Conservation (phyloP, 2,113 vertebrate genomes). For the Megaptera novaeangliae region DNA sequence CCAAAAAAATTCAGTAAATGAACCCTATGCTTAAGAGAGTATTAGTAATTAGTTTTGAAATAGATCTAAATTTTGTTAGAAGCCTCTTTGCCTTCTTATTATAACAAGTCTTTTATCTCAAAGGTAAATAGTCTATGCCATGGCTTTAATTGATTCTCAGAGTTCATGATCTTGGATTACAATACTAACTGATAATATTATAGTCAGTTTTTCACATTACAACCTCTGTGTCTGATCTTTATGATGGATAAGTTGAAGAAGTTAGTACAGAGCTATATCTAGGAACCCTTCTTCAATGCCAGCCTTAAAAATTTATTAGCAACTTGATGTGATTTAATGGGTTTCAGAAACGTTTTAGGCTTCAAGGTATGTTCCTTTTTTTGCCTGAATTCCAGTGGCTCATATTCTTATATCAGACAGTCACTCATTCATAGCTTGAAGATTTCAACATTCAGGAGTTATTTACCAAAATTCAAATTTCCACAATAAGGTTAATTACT, state of each 20-base stretch:
- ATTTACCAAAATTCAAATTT: slow-evolving; percentile 18
- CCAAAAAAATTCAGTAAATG: background rate
- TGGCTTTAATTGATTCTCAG: background rate
- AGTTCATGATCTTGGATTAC: background rate
- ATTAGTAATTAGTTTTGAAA: background rate
- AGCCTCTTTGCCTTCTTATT: background rate
- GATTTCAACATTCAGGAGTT: background rate
- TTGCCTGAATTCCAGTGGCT: background rate
- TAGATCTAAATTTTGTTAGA: background rate
- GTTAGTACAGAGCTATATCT: background rate
- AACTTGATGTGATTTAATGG: background rate
- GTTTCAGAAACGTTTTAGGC: background rate
- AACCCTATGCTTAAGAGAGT: background rate
- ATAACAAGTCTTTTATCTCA: background rate
- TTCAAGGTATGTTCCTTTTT: background rate
- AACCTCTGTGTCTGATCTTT: background rate
- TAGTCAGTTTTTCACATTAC: background rate
- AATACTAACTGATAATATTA: background rate
- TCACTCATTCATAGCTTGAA: background rate
- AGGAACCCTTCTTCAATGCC: background rate
- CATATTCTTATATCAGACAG: background rate
- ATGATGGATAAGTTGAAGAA: background rate
- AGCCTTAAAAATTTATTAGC: slow-evolving; percentile 30
- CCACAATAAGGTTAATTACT: background rate
- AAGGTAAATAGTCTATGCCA: background rate